phyloP scores from a whole-genome alignment of 2,888 invertebrate species.

The Calliopum simillimum region DNA sequence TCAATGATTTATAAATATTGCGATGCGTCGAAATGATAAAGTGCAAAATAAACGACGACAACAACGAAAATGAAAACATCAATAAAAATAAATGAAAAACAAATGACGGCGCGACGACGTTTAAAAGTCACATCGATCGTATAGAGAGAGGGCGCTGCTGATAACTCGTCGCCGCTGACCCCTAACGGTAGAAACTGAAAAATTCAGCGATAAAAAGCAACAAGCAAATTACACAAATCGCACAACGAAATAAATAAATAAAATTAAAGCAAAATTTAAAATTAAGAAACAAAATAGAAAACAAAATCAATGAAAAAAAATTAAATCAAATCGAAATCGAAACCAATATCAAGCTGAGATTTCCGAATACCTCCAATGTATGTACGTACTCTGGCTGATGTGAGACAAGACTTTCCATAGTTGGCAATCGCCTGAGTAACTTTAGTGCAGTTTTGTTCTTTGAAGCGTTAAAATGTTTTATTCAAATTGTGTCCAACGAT shows the following conservation, averaged over 20 bases:
- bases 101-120: background rate
- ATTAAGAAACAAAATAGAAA: too few species aligned
- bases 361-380: background rate
- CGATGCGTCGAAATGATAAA: too few species aligned
- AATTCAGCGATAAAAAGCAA: background rate
- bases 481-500: background rate
- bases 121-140: too few species aligned
- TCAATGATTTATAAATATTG: too few species aligned
- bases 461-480: slow-evolving; percentile 17
- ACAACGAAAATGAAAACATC: background rate
- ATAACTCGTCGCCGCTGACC: background rate
- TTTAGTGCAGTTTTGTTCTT: slow-evolving; percentile 15
- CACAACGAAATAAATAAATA: too few species aligned
- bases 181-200: background rate
- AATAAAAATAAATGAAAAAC: background rate
- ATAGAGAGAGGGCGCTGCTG: too few species aligned
- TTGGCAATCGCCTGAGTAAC: background rate
- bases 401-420: too few species aligned
- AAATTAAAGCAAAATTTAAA: background rate
- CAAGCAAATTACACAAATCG: too few species aligned
- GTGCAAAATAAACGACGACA: too few species aligned
- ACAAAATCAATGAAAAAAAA: background rate
- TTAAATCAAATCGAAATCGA: background rate
- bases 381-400: too few species aligned
- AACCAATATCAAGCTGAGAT: background rate